A percentile compares a stretch with the other conserved stretches of the same genome.
These are phyloP conservation scores for Tichodroma muraria DNA, from an alignment of 2,113 vertebrate species.

Conservation along the genomic window DNA sequence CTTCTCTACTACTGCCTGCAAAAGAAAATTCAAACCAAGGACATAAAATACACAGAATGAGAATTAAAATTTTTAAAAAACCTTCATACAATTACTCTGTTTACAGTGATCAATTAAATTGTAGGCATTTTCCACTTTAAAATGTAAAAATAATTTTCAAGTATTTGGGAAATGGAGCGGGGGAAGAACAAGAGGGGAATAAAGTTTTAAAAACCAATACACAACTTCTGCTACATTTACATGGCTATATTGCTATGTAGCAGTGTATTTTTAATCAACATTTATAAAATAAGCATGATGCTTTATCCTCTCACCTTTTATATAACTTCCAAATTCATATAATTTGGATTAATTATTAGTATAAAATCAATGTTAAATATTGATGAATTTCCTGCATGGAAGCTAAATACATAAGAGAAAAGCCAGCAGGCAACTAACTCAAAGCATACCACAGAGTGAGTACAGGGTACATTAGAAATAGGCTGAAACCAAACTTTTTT, in stretches of 20 bases:
- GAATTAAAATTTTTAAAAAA: background rate
- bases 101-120: background rate
- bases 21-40: background rate
- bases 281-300: background rate
- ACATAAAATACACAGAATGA: background rate
- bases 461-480: background rate
- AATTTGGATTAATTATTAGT: background rate
- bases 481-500: background rate
- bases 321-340: no score
- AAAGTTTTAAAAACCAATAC: background rate
- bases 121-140: background rate
- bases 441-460: background rate
- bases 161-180: background rate
- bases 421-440: background rate
- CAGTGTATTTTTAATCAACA: background rate
- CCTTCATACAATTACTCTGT: background rate
- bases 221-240: background rate
- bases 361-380: background rate
- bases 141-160: background rate
- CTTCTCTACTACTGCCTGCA: background rate
- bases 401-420: background rate
- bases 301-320: background rate
- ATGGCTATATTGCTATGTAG: background rate
- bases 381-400: background rate
- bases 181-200: background rate